Percentiles rank a stretch among this genome's conserved stretches.
Conservation (phyloP, 2,797 vertebrate species). For the Sebastes cheni region DNA sequence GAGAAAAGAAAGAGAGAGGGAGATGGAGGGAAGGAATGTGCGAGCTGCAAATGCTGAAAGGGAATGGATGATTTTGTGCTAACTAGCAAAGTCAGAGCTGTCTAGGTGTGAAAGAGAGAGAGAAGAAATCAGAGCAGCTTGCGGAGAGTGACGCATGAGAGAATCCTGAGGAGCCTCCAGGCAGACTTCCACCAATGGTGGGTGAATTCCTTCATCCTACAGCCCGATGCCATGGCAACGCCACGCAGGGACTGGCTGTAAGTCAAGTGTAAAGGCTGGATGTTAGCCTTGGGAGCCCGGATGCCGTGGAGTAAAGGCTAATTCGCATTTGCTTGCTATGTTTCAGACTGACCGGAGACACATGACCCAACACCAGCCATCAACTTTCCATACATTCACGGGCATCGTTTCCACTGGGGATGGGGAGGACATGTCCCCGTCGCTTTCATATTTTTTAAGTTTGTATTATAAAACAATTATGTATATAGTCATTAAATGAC, state of each 20-base stretch:
- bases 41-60: neutral
- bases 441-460: neutral
- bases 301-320: neutral
- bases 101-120: slow-evolving; percentile 8
- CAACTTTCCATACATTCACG: neutral
- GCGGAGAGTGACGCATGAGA: slow-evolving; percentile 41
- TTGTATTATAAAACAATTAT: neutral
- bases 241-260: neutral
- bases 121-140: neutral
- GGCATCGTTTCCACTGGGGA: neutral
- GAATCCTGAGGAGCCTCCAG: slow-evolving; percentile 45
- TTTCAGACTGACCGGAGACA: neutral
- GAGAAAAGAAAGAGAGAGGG: neutral
- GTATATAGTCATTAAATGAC: neutral
- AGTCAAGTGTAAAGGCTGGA: slow-evolving; percentile 3
- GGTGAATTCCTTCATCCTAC: slow-evolving; percentile 43
- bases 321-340: neutral
- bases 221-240: slow-evolving; percentile 29
- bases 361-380: neutral
- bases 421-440: too few species aligned
- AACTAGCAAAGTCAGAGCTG: slow-evolving; percentile 14
- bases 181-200: slow-evolving; percentile 20
- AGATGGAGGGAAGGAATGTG: neutral
- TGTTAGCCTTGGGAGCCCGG: neutral
- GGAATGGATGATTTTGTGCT: neutral